Percentiles rank a stretch among this genome's conserved stretches.
These are phyloP conservation scores for Acanthurus tractus DNA, from an alignment of 2,797 vertebrate species.

Conservation along the genomic window DNA sequence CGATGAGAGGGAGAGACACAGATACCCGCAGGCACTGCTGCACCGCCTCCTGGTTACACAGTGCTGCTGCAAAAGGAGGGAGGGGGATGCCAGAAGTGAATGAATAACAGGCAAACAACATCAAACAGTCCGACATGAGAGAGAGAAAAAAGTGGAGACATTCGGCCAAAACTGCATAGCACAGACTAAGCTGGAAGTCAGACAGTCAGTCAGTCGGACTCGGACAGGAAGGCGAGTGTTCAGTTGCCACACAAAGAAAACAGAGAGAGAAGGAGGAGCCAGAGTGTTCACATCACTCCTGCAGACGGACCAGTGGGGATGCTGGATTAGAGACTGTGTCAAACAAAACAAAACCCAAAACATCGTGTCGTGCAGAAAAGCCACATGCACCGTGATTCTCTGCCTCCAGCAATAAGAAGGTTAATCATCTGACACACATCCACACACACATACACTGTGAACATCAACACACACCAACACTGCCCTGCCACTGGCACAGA, in stretches of 20 bases:
- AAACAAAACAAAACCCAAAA: constrained; percentile 71
- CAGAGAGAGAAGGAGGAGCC: constrained; percentile 47
- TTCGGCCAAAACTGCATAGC: constrained; percentile 67
- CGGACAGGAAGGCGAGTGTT: constrained; percentile 58
- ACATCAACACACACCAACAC: constrained; percentile 72
- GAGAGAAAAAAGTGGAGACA: constrained; percentile 30
- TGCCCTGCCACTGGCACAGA: constrained; percentile 78
- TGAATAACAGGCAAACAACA: constrained; percentile 56
- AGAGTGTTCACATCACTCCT: constrained; percentile 71
- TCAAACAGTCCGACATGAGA: constrained; percentile 55
- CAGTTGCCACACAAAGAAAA: constrained; percentile 51
- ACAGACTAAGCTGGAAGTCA: constrained; percentile 69
- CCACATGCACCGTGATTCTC: constrained; percentile 85
- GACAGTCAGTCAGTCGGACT: constrained; percentile 62
- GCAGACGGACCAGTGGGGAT: constrained; percentile 72
- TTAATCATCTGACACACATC: constrained; percentile 77
- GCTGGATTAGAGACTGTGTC: constrained; percentile 77
- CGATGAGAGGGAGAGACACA: constrained; percentile 28
- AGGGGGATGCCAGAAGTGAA: constrained; percentile 53
- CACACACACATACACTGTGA: constrained; percentile 50
- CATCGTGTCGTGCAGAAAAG: constrained; percentile 84
- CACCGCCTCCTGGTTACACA: constrained; percentile 67
- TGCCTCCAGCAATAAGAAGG: constrained; percentile 78
- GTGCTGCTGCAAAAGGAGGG: constrained; percentile 57
- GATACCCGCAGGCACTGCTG: constrained; percentile 60